Base-by-base conservation (phyloP, 53 echinoderm and acorn worm species). In the Apostichopus leukothele region DNA sequence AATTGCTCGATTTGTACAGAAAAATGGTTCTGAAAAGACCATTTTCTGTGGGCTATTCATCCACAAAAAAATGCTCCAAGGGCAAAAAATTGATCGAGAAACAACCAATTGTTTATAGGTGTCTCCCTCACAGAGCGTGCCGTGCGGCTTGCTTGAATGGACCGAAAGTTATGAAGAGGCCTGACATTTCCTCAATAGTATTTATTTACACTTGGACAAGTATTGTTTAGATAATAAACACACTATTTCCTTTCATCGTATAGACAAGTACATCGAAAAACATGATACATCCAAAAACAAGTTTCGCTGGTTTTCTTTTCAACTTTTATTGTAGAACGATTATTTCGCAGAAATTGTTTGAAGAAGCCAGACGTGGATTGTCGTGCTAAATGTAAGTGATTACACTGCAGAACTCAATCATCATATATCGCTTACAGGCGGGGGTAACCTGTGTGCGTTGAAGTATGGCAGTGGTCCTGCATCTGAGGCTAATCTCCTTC, bases 201-300 rank as follows among this genome's bases (percentile, higher is more conserved):
- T 19, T 71, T 71, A n/a, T 18, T 71, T 71, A n/a, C 18, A 18
- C 18, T 6, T 71, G 16, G 20, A n/a, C 18, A n/a, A 16, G 18
- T 71, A 71, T 71, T 71, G 71, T 71, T n/a, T 19, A 71, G 71
- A 71, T n/a, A 71, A 71, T 71, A 71, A 71, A 71, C 71, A 71
- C 18, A 71, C 71, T 71, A 19, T 71, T 16, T 71, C 71, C 71
- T 71, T 71, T 71, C 71, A 71, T 2, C 71, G 39, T 39, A 71
- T 71, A 71, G 71, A 71, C 71, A 71, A 71, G 3, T 6, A n/a
- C 71, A 18, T 16, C 13, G 71, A 71, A 13, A 71, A 71, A 71
- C 71, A 71, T 18, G 71, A 71, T 71, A 71, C 71, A 71, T 71
- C 57, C 7, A 10, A 71, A 71, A 19, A 18, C 71, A 18, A 71